Base-by-base conservation (phyloP, 2,888 invertebrate genomes). In the Odontomyia ornata region DNA sequence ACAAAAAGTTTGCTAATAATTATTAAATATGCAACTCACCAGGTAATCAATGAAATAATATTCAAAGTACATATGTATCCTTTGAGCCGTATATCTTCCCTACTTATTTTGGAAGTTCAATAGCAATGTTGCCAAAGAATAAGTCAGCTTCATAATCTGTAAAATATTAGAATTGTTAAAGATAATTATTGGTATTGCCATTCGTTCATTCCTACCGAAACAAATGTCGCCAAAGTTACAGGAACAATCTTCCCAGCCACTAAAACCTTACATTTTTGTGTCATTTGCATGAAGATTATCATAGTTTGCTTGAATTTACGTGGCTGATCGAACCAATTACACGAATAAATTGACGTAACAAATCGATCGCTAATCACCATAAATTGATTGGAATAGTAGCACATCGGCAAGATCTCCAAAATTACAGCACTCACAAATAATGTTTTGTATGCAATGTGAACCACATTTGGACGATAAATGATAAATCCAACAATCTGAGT, bases 261-360 rank as follows among this genome's bases (percentile, higher is more conserved):
- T 15, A 82, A 79, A 0, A 77, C 76, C 9, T 77, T 80, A 1
- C 46, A 67, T 23, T 79, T 80, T 73, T 82, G 82, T 0, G 82
- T 80, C 69, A 82, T 81, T 73, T 82, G 82, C 82, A 83, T 82
- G 43, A 83, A 82, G 71, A 82, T 82, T 0, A 82, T 82, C 13
- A 82, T 62, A 5, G 80, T 80, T 72, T 80, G 80, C 0, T 81
- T 81, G 73, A 82, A 83, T 62, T 77, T 77, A 0, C 47, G 60
- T 72, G 80, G 72, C 76, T 82, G 82, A 18, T 82, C 81, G 62
- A 81, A 78, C 82, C 82, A 83, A 57, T 81, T 81, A 52, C 81
- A 82, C 0, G 79, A 80, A 76, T 81, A 83, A 76, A 83, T 79
- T 7, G 81, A 81, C 1, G 79, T 81, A 0, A 81, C 82, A 1